Evolutionary conservation across 1,140 invertebrate genomes (phyloP), one percentile per base, ranked within the genome.

Genomic region (Drosophila melanica): DNA sequence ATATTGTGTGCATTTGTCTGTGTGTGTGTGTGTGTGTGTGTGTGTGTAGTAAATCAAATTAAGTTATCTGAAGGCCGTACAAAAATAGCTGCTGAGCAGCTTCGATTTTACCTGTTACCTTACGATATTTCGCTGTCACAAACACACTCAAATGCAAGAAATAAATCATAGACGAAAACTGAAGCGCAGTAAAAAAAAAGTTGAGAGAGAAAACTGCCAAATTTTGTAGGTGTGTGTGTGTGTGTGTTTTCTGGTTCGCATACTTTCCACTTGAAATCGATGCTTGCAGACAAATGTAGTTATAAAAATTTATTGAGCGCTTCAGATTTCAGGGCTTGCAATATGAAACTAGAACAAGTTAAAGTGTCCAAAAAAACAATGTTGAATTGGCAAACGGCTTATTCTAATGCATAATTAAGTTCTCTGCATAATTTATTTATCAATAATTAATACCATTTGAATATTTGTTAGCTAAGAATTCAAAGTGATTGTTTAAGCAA

Each of bases 1-100:
- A 60, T 35, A 45, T 50, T 63, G 35, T 35, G 11, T 35, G 33
- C 47, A n/a, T 9, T 35, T 16, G 57, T 41, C 23, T 41, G 16
- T 27, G 48, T 23, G 27, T 48, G 33, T 63, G 42, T 35, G 11
- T 35, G 23, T 47, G 74, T 47, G 74, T 41, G 42, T 73, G 76
- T 66, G 77, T 74, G 62, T 65, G 53, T 60, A 79, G 68, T 62
- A 89, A 87, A 87, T 79, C 84, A 89, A 89, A 87, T 87, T 79
- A 82, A 82, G 72, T 81, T 79, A 89, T 82, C 71, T 77, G 79
- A 79, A 79, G 73, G 77, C 72, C 68, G 60, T 79, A 67, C 76
- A 87, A 58, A 72, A 75, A 54, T 63, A 59, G 50, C 64, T 55
- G 64, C 16, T 11, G n/a, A 33, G 30, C 30, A 8, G 11, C 11